Evolutionary conservation across 2,797 vertebrate genomes (phyloP), one percentile per base, ranked within the genome.

Genomic region (Sebastes paucispinis): DNA sequence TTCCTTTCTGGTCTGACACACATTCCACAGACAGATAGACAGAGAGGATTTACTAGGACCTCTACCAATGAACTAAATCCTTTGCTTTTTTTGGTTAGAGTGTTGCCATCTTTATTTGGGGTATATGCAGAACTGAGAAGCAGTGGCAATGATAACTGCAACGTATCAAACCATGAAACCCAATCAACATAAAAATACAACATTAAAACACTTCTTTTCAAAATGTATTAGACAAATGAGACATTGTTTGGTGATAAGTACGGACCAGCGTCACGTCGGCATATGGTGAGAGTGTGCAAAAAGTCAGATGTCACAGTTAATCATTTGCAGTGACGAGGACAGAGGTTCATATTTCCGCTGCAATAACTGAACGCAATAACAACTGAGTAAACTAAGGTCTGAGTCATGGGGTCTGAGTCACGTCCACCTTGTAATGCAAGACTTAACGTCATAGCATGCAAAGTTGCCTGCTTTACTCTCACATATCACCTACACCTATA

Each of bases 1-100:
- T 90, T 76, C 77, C 79, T 79, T 82, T 91, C 83, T 91, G 83
- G 79, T 86, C 86, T 90, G 91, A 95, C 93, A 94, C 86, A 93
- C 85, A 94, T 94, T 92, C 68, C 73, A 81, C 55, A 82, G 65
- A 88, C 70, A 71, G 85, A 89, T 29, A 81, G 70, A 75, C 60
- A 72, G 75, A 88, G 71, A 77, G 68, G 85, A 88, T 91, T 88
- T 87, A 87, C 66, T 68, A 32, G 74, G 66, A 81, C 75, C 77
- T 79, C 69, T 67, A 86, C 66, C 64, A 82, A 81, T 77, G 34
- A 81, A 77, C 72, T 79, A 63, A 81, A 84, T 81, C 13, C 27
- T 77, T n/a, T 71, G 64, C 25, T 70, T 64, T 31, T 82, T 82
- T 79, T 69, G 47, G 57, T 24, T 55, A n/a, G 18, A 65, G 27